Percentiles rank a stretch among this genome's conserved stretches.
Evolutionary conservation across 2,797 vertebrate species (phyloP).

Genomic region (Trachurus trachurus): DNA sequence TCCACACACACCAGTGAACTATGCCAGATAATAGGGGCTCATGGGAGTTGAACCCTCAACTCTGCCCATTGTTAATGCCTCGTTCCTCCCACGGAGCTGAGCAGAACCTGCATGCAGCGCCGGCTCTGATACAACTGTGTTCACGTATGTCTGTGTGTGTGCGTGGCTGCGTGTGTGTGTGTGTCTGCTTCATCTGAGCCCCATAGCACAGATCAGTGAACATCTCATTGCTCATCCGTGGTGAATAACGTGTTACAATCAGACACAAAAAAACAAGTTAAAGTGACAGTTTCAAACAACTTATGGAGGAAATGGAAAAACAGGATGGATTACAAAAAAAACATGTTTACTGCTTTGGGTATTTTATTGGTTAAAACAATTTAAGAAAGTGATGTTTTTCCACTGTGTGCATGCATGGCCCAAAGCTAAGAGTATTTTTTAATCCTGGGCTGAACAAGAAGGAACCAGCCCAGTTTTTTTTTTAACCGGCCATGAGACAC

Average conservation of each 20-base stretch:
- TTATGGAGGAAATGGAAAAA: neutral
- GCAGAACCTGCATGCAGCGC: conserved; percentile 51
- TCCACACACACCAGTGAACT: conserved; percentile 56
- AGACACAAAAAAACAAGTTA: conserved; percentile 26
- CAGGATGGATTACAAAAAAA: no score
- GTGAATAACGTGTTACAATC: conserved; percentile 56
- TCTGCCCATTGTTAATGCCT: conserved; percentile 53
- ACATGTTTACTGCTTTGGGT: neutral
- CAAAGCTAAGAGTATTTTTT: conserved; percentile 7
- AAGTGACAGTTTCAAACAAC: conserved; percentile 19
- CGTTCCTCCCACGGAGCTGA: conserved; percentile 56
- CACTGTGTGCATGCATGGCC: neutral
- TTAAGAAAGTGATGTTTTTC: neutral
- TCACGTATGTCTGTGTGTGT: conserved; percentile 4
- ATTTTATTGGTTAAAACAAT: neutral
- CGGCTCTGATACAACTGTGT: conserved; percentile 53
- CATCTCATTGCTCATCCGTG: conserved; percentile 49
- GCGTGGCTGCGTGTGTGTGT: conserved; percentile 7
- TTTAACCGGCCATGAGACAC: conserved; percentile 1
- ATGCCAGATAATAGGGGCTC: conserved; percentile 53
- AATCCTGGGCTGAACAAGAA: conserved; percentile 5
- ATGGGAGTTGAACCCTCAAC: conserved; percentile 71
- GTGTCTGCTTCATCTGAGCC: conserved; percentile 63
- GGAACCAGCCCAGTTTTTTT: conserved; percentile 18
- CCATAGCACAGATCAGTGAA: conserved; percentile 64